Percentiles rank a stretch among this genome's conserved stretches.
These are phyloP conservation scores for Arctopsyche grandis DNA, from an alignment of 1,140 invertebrate genomes.

Conservation along the genomic window DNA sequence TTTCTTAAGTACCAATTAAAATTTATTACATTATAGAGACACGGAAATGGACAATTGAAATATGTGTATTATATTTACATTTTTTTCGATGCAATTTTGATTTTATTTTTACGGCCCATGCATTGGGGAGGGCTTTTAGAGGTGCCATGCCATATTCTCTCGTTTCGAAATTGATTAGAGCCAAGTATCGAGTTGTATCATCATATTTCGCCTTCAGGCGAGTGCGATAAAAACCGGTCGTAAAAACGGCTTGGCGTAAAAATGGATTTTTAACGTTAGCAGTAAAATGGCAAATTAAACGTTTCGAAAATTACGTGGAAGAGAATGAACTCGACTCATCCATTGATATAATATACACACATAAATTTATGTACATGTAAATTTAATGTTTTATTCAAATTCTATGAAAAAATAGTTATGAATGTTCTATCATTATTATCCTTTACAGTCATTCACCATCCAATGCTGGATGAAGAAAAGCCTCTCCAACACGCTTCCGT, in stretches of 20 bases:
- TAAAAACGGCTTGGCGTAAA: background rate
- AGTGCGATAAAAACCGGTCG: conserved; percentile 10
- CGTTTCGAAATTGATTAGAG: conserved; percentile 13
- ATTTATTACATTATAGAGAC: background rate
- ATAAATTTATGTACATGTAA: too few relatives aligned
- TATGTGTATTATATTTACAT: background rate
- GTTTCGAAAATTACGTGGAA: background rate
- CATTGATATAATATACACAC: background rate
- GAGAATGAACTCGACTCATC: background rate
- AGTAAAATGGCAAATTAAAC: conserved; percentile 24
- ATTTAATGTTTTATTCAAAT: too few relatives aligned
- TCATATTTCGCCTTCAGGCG: background rate
- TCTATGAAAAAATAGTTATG: too few relatives aligned
- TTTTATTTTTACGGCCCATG: background rate
- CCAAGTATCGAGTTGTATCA: background rate
- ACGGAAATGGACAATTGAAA: background rate
- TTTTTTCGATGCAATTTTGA: background rate
- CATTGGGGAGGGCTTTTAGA: background rate
- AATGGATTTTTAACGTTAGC: conserved; percentile 8
- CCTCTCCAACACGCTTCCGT: too few relatives aligned
- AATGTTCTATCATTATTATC: too few relatives aligned
- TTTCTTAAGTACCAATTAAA: conserved; percentile 5
- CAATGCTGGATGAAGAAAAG: too few relatives aligned
- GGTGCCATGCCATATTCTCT: background rate
- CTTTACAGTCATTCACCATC: too few relatives aligned